A percentile compares a stretch with the other conserved stretches of the same genome.
Conservation (phyloP, 2,888 invertebrate genomes). For the Hedya salicella region DNA sequence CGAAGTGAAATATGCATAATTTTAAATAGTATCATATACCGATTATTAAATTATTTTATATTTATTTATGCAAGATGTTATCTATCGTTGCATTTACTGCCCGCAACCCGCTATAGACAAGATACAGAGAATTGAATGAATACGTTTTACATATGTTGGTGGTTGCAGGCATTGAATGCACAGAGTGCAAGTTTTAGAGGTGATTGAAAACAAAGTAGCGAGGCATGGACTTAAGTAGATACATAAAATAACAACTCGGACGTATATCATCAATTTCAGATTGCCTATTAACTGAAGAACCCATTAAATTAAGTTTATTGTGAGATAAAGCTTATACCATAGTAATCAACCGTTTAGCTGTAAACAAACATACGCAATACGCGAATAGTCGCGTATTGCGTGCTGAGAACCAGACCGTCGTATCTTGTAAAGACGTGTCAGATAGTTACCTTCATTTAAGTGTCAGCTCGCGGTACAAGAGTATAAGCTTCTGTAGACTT, state of each 20-base stretch:
- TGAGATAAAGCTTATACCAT: constrained; percentile 17
- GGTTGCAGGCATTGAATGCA: constrained; percentile 35
- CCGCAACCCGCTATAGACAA: constrained; percentile 26
- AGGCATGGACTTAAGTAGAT: constrained; percentile 29
- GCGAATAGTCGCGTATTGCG: constrained; percentile 14
- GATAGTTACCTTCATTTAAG: background rate
- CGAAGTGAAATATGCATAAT: constrained; percentile 1
- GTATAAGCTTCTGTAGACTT: constrained; percentile 10
- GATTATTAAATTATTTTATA: constrained; percentile 1
- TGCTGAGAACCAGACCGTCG: background rate
- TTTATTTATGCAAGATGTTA: constrained; percentile 25
- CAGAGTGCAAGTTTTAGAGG: constrained; percentile 16
- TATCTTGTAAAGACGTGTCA: background rate
- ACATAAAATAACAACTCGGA: constrained; percentile 28
- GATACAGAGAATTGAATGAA: constrained; percentile 8
- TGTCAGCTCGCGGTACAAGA: background rate
- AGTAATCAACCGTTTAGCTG: constrained; percentile 17
- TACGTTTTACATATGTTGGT: background rate
- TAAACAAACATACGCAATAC: constrained; percentile 24
- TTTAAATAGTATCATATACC: background rate
- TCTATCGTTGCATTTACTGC: constrained; percentile 24
- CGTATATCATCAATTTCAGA: constrained; percentile 24
- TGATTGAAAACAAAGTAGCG: constrained; percentile 26
- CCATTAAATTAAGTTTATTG: constrained; percentile 27
- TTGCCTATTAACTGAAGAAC: constrained; percentile 32